Evolutionary conservation across 1,140 invertebrate species (phyloP), one percentile per base, ranked within the genome.

Genomic region (Neodiprion virginianus): DNA sequence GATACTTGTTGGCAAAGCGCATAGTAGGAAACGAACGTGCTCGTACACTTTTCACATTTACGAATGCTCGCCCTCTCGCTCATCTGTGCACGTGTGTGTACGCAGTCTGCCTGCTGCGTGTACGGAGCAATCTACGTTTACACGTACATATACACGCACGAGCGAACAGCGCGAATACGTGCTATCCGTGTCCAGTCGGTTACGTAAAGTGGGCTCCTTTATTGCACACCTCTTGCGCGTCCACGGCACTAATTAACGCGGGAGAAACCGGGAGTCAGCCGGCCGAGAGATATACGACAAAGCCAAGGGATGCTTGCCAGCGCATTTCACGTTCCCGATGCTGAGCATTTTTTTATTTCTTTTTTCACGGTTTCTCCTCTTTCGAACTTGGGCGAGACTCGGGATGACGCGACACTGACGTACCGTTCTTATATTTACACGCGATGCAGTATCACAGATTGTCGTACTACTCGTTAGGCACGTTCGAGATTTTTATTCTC

Each of bases 231-330:
- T 88, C 86, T 88, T 88, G 84, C 53, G 53, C 53, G 1, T 61
- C 53, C 5, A 61, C 7, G 53, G 53, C 53, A 61, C 84, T 87
- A 87, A 88, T 88, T 88, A 88, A 81, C 78, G 74, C 81, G 85
- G 75, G 86, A 88, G 85, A 11, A 88, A 86, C 83, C 84, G 74
- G 80, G 83, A 83, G 83, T 81, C 86, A 87, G 81, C 85, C 78
- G 85, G 81, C 83, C 85, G 82, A 81, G 79, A 81, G 40, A 40
- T 8, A 3, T 53, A 17, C 66, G 49, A 68, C 65, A 47, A 72
- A 73, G 72, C 75, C 67, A 72, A 76, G 75, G 72, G 72, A 72
- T 72, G 72, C 67, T 48, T 70, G 73, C 68, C 50, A 40, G 53
- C 48, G 49, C 65, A 47, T 50, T 69, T 68, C 53, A 8, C 53